Percentiles rank a stretch among this genome's conserved stretches.
These are phyloP conservation scores for Scaptomyza cyrtandrae DNA, from an alignment of 2,888 invertebrate genomes.

Conservation along the genomic window DNA sequence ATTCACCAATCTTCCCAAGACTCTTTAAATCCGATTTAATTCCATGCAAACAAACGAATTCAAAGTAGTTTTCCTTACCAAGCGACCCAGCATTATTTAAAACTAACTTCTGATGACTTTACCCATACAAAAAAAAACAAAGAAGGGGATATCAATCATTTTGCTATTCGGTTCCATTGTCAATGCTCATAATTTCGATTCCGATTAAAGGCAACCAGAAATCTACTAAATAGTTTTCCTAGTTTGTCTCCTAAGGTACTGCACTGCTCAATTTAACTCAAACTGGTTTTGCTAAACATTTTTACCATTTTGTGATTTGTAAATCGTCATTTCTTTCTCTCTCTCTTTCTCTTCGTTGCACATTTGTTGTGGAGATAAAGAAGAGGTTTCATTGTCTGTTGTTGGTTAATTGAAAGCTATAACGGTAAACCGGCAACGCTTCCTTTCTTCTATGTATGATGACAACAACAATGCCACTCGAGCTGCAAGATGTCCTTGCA, in stretches of 20 bases:
- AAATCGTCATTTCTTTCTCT: constrained; percentile 16
- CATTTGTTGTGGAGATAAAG: not conserved
- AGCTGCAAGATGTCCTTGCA: constrained; percentile 27
- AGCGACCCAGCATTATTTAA: constrained; percentile 1
- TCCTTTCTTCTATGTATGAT: constrained; percentile 24
- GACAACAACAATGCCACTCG: constrained; percentile 8
- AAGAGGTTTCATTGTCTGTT: constrained; percentile 22
- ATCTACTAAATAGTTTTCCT: constrained; percentile 5
- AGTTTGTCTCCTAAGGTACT: not conserved
- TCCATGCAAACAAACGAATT: constrained; percentile 11
- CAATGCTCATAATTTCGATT: constrained; percentile 7
- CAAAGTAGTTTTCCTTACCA: not conserved
- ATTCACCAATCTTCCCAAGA: not conserved
- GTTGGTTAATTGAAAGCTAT: constrained; percentile 69
- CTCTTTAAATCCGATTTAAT: not conserved
- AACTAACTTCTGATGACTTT: not conserved
- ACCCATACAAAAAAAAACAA: not conserved
- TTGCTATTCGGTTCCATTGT: not conserved
- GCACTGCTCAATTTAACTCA: constrained; percentile 19
- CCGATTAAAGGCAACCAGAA: constrained; percentile 10
- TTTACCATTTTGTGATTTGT: constrained; percentile 24
- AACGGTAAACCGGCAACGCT: constrained; percentile 49
- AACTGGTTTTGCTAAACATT: constrained; percentile 24
- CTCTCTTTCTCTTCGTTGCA: not conserved
- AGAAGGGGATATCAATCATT: not conserved